Conservation (phyloP, 2,797 vertebrate species). For the Spea hammondii region DNA sequence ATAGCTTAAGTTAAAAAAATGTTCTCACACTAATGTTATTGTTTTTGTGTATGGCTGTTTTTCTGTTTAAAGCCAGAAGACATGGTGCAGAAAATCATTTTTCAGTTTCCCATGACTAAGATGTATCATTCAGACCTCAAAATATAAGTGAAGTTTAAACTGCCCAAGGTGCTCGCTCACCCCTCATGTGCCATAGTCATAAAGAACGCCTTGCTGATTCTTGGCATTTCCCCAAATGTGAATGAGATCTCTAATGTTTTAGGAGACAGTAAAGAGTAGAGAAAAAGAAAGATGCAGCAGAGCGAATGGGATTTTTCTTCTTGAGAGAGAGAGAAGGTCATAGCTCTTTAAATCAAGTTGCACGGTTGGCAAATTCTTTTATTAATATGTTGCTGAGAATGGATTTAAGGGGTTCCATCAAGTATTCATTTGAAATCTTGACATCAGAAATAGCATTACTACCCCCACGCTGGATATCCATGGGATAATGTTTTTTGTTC, state of each 20-base stretch:
- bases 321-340: constrained; percentile 50
- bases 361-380: constrained; percentile 51
- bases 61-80: constrained; percentile 38
- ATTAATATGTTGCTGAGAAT: constrained; percentile 49
- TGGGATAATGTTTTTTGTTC: constrained; percentile 49
- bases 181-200: constrained; percentile 46
- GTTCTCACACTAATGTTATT: constrained; percentile 47
- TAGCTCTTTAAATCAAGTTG: constrained; percentile 52
- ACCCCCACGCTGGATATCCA: constrained; percentile 37
- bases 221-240: constrained; percentile 53
- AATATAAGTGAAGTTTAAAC: constrained; percentile 50
- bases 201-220: constrained; percentile 45
- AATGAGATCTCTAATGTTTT: constrained; percentile 49
- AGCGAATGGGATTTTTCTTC: constrained; percentile 53
- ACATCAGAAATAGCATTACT: constrained; percentile 49
- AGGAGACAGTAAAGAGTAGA: constrained; percentile 48
- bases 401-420: constrained; percentile 52
- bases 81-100: constrained; percentile 48
- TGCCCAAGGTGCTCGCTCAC: constrained; percentile 46
- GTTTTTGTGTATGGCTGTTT: constrained; percentile 44
- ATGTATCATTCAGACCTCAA: constrained; percentile 51
- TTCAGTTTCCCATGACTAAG: constrained; percentile 47
- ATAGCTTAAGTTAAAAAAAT: constrained; percentile 16
- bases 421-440: constrained; percentile 53
- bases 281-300: constrained; percentile 48